Evolutionary conservation across 2,888 invertebrate genomes (phyloP).

Genomic region (Aspidiotus rigidus): DNA sequence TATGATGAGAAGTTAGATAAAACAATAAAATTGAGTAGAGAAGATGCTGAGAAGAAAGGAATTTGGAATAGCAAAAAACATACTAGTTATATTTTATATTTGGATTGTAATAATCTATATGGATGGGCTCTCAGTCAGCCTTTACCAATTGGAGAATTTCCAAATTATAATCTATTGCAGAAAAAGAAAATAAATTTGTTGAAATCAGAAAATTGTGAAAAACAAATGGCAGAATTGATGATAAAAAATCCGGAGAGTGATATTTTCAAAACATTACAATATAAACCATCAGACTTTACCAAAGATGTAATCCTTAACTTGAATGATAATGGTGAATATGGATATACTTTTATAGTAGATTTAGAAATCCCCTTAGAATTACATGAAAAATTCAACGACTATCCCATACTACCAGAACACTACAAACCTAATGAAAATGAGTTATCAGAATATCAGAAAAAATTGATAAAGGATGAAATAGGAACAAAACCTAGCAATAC

Average conservation of each 20-base stretch:
- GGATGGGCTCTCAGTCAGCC: conserved; percentile 3
- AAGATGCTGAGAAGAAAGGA: conserved; percentile 14
- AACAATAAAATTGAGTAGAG: not conserved
- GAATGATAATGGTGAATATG: conserved; percentile 11
- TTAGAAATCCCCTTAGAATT: conserved; percentile 16
- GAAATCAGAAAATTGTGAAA: no score
- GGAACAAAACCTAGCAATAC: not conserved
- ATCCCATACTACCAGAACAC: conserved; percentile 17
- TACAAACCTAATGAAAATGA: conserved; percentile 4
- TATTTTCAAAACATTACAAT: no score
- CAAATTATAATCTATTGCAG: conserved; percentile 8
- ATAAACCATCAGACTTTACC: conserved; percentile 8
- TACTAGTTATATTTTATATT: no score
- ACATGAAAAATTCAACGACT: conserved; percentile 13
- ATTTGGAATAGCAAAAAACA: conserved; percentile 15
- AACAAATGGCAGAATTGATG: no score
- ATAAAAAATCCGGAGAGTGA: no score
- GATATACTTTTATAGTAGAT: conserved; percentile 20
- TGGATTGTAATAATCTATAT: not conserved
- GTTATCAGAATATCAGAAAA: conserved; percentile 13
- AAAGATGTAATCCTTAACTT: conserved; percentile 15
- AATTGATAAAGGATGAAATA: not conserved
- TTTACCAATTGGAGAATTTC: conserved; percentile 11
- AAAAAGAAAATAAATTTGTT: not conserved
- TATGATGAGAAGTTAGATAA: conserved; percentile 1